phyloP scores from a whole-genome alignment of 92 coral and sea anemone genomes.

The Paragorgia papillata region DNA sequence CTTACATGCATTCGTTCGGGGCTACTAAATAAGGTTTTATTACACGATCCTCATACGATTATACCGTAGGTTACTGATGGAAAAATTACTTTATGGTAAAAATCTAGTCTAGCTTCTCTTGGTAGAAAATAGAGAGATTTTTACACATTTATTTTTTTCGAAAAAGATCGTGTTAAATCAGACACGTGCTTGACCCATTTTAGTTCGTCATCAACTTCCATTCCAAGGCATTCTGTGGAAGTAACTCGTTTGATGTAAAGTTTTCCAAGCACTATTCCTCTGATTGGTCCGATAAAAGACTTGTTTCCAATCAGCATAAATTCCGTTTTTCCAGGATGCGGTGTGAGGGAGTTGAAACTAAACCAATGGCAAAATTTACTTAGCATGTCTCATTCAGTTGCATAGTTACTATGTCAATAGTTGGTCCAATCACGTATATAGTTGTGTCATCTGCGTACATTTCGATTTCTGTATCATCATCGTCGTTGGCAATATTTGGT shows the following conservation, averaged over 20 bases:
- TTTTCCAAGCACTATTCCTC: conserved; percentile 10
- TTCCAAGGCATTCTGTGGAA: conserved; percentile 11
- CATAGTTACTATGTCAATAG: background rate
- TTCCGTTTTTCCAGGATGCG: conserved; percentile 38
- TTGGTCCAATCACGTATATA: conserved; percentile 7
- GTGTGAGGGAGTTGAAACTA: conserved; percentile 4
- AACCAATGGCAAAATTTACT: conserved; percentile 26
- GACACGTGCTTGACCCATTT: background rate
- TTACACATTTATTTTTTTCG: conserved; percentile 25
- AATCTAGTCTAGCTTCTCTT: conserved; percentile 32
- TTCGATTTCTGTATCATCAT: conserved; percentile 33
- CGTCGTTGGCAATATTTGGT: conserved; percentile 38
- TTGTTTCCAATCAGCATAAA: conserved; percentile 20
- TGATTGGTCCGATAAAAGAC: conserved; percentile 21
- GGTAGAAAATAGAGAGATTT: conserved; percentile 40
- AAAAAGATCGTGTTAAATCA: background rate
- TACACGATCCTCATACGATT: conserved; percentile 45
- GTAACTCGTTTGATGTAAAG: conserved; percentile 1
- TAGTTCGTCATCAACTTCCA: conserved; percentile 18
- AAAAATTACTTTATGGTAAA: conserved; percentile 45
- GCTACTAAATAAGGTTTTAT: conserved; percentile 47
- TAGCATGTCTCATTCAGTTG: conserved; percentile 1
- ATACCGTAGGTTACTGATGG: conserved; percentile 51
- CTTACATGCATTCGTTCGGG: conserved; percentile 54
- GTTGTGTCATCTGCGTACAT: conserved; percentile 55